Evolutionary conservation across 1,140 invertebrate species (phyloP), one percentile per base, ranked within the genome.

Genomic region (Drosophila fuyamai): DNA sequence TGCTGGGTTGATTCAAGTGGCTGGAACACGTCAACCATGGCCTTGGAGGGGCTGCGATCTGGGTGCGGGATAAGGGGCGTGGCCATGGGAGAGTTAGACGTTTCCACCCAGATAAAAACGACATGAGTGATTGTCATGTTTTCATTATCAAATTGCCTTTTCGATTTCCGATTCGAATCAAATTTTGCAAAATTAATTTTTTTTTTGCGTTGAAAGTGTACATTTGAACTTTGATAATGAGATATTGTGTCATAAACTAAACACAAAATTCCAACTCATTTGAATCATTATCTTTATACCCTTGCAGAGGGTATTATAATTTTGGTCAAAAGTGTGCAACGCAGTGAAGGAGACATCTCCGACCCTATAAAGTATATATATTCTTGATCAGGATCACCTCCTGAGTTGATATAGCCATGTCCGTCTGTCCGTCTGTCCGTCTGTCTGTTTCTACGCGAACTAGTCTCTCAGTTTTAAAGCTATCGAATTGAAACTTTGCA

Each of bases 1-100:
- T 72, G 62, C 18, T 27, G 55, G 16, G 14, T 65, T 46, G 32
- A 35, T 67, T 67, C 50, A 57, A 71, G 53, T 50, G 68, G 13
- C 18, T 60, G 2, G 44, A 71, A 9, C 67, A 32, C 53, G 68
- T 71, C 68, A 71, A n/a, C 29, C 4, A n/a, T 50, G 44, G 67
- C 67, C 67, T 71, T 71, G 13, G 55, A 71, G 67, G 63, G 41
- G 32, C n/a, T 23, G 38, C 23, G 38, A 53, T 53, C 18, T 57
- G 65, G 43, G 67, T 7, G 35, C 13, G 18, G 43, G 40, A 43
- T 48, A 35, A 51, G 44, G 29, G 60, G 65, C 65, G 65, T 65
- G 65, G 63, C 36, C 44, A n/a, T 32, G 8, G 29, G 29, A 8
- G 12, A 23, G 35, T 67, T 66, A 18, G 59, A 7, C 10, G 40